Evolutionary conservation across 37 sponge, comb jelly and placozoan genomes (phyloP).

Genomic region (Ianthella basta): DNA sequence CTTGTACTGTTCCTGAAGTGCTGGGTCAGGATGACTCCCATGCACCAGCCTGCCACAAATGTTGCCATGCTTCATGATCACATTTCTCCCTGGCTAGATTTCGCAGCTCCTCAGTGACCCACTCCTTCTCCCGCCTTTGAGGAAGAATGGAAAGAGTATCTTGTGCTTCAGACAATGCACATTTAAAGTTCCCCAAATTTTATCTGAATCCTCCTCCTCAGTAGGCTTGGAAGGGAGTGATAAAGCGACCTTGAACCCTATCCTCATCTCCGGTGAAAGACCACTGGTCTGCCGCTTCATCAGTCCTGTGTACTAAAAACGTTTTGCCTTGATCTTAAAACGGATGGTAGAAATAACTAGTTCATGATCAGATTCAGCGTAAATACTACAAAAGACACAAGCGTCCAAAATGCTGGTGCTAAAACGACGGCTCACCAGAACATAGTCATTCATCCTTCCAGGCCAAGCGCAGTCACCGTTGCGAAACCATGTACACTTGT

Average conservation of each 20-base stretch:
- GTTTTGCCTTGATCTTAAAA: neutral
- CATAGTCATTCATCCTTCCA: constrained; percentile 13
- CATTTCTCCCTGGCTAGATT: constrained; percentile 16
- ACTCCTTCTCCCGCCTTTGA: neutral
- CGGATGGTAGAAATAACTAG: constrained; percentile 4
- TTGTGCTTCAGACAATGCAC: constrained; percentile 1
- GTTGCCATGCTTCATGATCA: neutral
- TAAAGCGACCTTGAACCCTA: neutral
- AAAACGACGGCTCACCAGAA: constrained; percentile 12
- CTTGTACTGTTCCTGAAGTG: neutral
- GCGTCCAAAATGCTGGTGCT: constrained; percentile 13
- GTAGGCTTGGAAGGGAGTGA: neutral
- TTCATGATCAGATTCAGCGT: constrained; percentile 14
- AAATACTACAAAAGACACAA: neutral
- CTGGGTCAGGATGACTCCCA: neutral
- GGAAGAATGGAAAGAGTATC: neutral
- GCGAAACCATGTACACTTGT: constrained; percentile 11
- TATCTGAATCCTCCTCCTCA: neutral
- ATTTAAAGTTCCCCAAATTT: constrained; percentile 1
- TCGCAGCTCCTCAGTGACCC: constrained; percentile 30
- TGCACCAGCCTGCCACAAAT: neutral
- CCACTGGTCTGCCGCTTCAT: constrained; percentile 2
- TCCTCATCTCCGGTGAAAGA: neutral
- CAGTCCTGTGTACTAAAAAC: neutral
- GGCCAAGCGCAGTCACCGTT: neutral